These are phyloP conservation scores for Corythornis leucogaster DNA, from an alignment of 2,797 vertebrate species.

Conservation along the genomic window DNA sequence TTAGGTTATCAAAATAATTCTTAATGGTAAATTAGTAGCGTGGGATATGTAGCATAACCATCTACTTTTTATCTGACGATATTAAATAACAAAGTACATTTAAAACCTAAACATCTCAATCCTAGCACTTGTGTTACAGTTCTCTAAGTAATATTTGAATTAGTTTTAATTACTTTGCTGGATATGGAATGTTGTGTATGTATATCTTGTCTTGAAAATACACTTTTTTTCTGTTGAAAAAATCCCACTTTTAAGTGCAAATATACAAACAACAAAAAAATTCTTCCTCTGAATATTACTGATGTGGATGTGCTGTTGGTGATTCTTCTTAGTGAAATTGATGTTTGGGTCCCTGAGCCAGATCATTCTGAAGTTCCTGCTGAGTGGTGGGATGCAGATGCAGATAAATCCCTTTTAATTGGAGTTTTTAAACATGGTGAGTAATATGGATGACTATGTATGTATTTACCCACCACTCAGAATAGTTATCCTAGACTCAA, in stretches of 20 bases:
- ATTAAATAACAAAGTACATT: not conserved
- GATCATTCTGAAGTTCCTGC: constrained; percentile 96
- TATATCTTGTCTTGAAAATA: not conserved
- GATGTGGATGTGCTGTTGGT: constrained; percentile 4
- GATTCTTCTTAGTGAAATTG: constrained; percentile 87
- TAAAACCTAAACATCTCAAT: not conserved
- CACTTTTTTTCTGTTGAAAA: not conserved
- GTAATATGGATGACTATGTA: not conserved
- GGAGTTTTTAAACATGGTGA: constrained; percentile 97
- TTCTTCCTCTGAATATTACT: not conserved
- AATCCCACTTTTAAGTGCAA: not conserved
- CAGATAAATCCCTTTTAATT: constrained; percentile 95
- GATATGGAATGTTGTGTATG: not conserved
- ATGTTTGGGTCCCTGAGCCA: constrained; percentile 96
- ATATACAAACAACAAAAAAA: not conserved
- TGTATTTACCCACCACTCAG: not conserved
- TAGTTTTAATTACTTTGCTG: not conserved
- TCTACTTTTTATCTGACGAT: not conserved
- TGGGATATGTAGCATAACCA: not conserved
- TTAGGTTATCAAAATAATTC: not conserved
- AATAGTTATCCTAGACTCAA: not conserved
- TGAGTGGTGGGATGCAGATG: constrained; percentile 93
- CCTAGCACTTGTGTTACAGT: not conserved
- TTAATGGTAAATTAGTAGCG: not conserved
- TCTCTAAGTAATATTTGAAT: not conserved